These are phyloP conservation scores for Scomber colias DNA, from an alignment of 2,113 vertebrate species.

Conservation along the genomic window DNA sequence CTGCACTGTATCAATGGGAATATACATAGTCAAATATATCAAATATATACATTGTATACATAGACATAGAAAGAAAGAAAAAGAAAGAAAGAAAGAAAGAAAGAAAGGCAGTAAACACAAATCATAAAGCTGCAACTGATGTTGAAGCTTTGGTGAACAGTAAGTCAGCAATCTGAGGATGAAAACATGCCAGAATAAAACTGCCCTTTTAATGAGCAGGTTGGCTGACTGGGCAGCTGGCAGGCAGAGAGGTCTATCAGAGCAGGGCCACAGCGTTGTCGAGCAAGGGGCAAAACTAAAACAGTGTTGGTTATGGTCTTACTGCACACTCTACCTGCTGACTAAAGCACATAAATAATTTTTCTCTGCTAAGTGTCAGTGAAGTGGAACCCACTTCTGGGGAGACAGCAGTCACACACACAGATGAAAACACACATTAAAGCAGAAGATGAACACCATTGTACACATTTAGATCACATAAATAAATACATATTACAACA, in stretches of 20 bases:
- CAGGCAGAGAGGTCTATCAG: conserved; percentile 27
- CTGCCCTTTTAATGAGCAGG: conserved; percentile 8
- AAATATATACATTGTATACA: no score
- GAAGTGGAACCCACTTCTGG: conserved; percentile 52
- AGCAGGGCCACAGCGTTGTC: conserved; percentile 13
- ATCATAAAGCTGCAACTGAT: not conserved
- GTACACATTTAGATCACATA: conserved; percentile 15
- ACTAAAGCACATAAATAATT: conserved; percentile 67
- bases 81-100: not conserved
- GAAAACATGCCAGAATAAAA: not conserved
- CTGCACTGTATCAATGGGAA: no score
- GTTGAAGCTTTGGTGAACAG: not conserved
- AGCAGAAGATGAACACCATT: conserved; percentile 2
- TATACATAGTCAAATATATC: not conserved
- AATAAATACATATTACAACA: not conserved
- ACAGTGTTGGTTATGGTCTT: conserved; percentile 35
- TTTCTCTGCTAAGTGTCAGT: conserved; percentile 56
- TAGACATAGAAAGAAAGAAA: not conserved
- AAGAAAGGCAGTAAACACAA: not conserved
- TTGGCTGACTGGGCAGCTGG: conserved; percentile 29
- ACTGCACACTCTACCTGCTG: conserved; percentile 60
- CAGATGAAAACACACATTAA: conserved; percentile 37
- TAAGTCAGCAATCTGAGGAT: conserved; percentile 9
- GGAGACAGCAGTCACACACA: conserved; percentile 49
- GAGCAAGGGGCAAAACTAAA: conserved; percentile 35